phyloP scores from a whole-genome alignment of 2,113 vertebrate genomes.

The Paracanthobrama guichenoti region DNA sequence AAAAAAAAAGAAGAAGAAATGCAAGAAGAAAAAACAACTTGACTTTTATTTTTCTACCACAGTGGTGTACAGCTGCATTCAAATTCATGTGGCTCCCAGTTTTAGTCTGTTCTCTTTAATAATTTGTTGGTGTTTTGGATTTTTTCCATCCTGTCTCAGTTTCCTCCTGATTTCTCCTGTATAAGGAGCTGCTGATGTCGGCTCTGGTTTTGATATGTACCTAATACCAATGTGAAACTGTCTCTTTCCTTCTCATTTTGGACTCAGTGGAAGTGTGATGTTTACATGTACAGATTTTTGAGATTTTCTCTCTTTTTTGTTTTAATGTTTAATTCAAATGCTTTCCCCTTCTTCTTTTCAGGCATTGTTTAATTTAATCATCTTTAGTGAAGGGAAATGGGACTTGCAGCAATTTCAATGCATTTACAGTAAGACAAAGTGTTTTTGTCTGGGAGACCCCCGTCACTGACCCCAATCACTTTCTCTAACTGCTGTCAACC shows the following conservation, averaged over 20 bases:
- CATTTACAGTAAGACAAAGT: conserved; percentile 25
- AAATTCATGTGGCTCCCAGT: conserved; percentile 67
- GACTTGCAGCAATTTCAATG: conserved; percentile 52
- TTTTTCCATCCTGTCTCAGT: conserved; percentile 61
- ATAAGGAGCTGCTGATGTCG: conserved; percentile 72
- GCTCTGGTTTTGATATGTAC: conserved; percentile 82
- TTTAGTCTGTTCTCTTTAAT: conserved; percentile 73
- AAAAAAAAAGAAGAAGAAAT: background rate
- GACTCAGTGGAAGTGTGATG: conserved; percentile 99
- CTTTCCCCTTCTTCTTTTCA: conserved; percentile 1
- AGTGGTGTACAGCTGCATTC: conserved; percentile 81
- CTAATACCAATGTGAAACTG: conserved; percentile 91
- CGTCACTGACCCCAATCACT: conserved; percentile 37
- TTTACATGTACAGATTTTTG: conserved; percentile 99
- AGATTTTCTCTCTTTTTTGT: conserved; percentile 70
- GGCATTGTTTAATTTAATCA: conserved; percentile 56
- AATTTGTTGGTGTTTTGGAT: conserved; percentile 85
- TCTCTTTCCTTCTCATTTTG: conserved; percentile 87
- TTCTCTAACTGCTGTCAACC: conserved; percentile 54
- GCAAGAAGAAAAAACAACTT: conserved; percentile 22
- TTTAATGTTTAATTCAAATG: background rate
- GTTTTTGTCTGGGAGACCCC: conserved; percentile 33
- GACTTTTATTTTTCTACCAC: conserved; percentile 69
- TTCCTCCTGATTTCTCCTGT: conserved; percentile 58
- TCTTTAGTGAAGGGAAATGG: conserved; percentile 70